phyloP scores from a whole-genome alignment of 2,113 vertebrate genomes.

The Nesoenas mayeri region DNA sequence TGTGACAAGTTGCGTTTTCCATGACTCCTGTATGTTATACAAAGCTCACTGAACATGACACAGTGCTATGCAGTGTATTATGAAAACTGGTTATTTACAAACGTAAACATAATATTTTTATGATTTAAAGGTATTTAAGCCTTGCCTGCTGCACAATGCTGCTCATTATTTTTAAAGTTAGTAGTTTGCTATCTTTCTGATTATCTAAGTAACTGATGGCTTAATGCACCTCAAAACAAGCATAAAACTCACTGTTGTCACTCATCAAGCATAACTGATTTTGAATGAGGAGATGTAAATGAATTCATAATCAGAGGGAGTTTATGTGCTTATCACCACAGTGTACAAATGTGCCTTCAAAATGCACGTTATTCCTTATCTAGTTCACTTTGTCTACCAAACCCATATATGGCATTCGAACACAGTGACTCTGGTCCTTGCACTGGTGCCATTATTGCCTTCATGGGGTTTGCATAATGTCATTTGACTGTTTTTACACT shows the following conservation, averaged over 20 bases:
- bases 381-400: neutral
- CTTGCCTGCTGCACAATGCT: neutral
- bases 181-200: neutral
- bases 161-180: neutral
- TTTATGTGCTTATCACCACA: neutral
- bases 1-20: neutral
- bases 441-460: neutral
- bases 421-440: neutral
- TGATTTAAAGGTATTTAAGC: neutral
- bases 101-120: neutral
- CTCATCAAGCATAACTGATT: neutral
- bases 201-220: neutral
- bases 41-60: neutral
- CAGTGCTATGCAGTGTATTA: neutral
- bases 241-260: neutral
- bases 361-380: neutral
- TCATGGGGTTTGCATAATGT: neutral
- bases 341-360: neutral
- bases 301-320: neutral
- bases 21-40: neutral
- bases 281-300: neutral
- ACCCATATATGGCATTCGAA: neutral
- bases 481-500: neutral
- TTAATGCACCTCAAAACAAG: neutral
- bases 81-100: neutral